Percentiles rank a stretch among this genome's conserved stretches.
Evolutionary conservation across 37 sponge, comb jelly and placozoan species (phyloP).

Genomic region (Spongilla lacustris): DNA sequence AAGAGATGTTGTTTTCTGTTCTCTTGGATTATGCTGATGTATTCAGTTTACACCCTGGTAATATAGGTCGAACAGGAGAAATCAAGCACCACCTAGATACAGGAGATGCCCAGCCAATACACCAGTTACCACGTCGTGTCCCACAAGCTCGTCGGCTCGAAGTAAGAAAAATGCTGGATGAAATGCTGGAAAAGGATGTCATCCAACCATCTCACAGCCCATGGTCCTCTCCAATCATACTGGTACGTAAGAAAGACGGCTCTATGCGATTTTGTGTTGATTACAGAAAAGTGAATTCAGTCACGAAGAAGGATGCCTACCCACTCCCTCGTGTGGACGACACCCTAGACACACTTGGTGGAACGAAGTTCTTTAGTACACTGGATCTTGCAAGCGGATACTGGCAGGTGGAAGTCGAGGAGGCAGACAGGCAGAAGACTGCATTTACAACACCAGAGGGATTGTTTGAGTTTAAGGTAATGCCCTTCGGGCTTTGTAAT

Average conservation of each 20-base stretch:
- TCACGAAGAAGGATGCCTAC: constrained; percentile 43
- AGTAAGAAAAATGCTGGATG: constrained; percentile 30
- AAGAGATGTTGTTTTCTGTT: neutral
- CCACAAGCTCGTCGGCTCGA: constrained; percentile 28
- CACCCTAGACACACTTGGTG: constrained; percentile 20
- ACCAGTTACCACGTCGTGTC: constrained; percentile 43
- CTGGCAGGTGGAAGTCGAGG: constrained; percentile 44
- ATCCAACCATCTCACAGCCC: constrained; percentile 19
- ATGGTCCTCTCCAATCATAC: constrained; percentile 33
- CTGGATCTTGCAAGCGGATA: constrained; percentile 44
- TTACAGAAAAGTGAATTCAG: constrained; percentile 26
- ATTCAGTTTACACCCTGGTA: constrained; percentile 1
- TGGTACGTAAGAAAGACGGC: constrained; percentile 27
- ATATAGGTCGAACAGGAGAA: constrained; percentile 13
- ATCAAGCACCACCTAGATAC: constrained; percentile 47
- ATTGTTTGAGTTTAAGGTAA: constrained; percentile 38
- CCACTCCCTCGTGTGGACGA: constrained; percentile 48
- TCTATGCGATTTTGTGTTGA: constrained; percentile 31
- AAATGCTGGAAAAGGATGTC: constrained; percentile 33
- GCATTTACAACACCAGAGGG: constrained; percentile 52
- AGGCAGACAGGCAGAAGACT: constrained; percentile 27
- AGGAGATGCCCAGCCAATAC: constrained; percentile 53
- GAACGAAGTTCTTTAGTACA: constrained; percentile 25
- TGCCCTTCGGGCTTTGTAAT: constrained; percentile 47
- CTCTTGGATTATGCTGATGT: constrained; percentile 7